phyloP scores from a whole-genome alignment of 2,888 invertebrate species.

The Sminthurinus aureus region DNA sequence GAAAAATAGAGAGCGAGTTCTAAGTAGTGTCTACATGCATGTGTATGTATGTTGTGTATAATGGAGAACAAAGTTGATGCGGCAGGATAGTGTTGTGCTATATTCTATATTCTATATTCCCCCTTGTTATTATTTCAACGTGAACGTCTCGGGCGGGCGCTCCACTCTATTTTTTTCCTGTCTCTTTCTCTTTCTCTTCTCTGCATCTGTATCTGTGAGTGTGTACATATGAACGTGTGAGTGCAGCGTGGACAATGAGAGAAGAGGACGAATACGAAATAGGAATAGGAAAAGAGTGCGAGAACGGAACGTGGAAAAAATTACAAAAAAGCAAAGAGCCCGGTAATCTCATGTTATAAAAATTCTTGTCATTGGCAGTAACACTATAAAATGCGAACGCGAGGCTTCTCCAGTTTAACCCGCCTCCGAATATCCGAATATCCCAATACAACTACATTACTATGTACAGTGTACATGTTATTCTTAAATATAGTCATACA shows the following conservation, averaged over 20 bases:
- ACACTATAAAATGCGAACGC: slow-evolving; percentile 59
- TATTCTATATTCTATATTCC: slow-evolving; percentile 21
- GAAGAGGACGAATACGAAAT: slow-evolving; percentile 53
- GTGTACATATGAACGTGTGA: too few relatives aligned
- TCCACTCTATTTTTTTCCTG: slow-evolving; percentile 39
- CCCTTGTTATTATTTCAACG: slow-evolving; percentile 43
- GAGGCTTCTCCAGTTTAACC: slow-evolving; percentile 36
- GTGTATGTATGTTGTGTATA: background rate
- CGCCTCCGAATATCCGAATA: background rate
- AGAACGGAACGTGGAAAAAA: slow-evolving; percentile 57
- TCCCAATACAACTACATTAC: background rate
- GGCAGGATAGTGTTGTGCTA: background rate
- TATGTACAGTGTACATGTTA: background rate
- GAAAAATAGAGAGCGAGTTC: background rate
- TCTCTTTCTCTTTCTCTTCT: slow-evolving; percentile 39
- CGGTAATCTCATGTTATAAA: slow-evolving; percentile 60
- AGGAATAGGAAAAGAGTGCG: slow-evolving; percentile 41
- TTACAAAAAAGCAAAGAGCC: slow-evolving; percentile 55
- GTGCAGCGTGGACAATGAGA: slow-evolving; percentile 35
- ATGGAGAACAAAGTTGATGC: slow-evolving; percentile 14
- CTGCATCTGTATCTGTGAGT: too few relatives aligned
- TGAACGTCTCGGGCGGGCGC: slow-evolving; percentile 43
- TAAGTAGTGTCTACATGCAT: background rate
- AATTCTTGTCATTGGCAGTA: slow-evolving; percentile 61
- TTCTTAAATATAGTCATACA: slow-evolving; percentile 36